Conservation (phyloP, 2,113 vertebrate species). For the Mastomys natalensis region DNA sequence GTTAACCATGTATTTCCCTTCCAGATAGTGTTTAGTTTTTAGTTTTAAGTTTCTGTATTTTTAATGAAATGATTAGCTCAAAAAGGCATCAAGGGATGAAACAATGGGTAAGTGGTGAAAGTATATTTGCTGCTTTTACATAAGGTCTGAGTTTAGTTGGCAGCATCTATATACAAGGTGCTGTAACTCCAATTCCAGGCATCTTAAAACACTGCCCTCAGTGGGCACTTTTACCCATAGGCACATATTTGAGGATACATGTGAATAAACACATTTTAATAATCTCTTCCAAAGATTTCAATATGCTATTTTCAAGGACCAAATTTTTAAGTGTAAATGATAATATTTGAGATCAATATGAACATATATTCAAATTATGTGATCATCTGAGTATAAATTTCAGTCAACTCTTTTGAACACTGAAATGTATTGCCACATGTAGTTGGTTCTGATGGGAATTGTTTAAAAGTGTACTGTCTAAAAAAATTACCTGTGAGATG, state of each 20-base stretch:
- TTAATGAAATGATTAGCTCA: neutral
- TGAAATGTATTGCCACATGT: constrained; percentile 1
- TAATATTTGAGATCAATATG: neutral
- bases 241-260: no score
- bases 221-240: no score
- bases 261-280: neutral
- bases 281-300: neutral
- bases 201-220: neutral
- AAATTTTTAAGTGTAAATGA: neutral
- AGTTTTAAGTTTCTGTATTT: neutral
- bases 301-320: neutral
- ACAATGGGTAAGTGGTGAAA: no score
- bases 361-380: neutral
- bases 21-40: neutral
- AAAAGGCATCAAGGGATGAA: neutral
- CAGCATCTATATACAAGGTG: neutral
- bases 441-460: neutral
- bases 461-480: neutral
- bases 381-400: neutral
- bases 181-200: neutral
- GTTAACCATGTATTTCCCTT: constrained; percentile 29
- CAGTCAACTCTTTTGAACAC: neutral
- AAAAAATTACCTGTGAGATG: neutral
- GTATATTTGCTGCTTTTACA: neutral
- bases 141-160: neutral